Evolutionary conservation across 1,140 invertebrate species (phyloP).

Genomic region (Gonatopus flavifemur): DNA sequence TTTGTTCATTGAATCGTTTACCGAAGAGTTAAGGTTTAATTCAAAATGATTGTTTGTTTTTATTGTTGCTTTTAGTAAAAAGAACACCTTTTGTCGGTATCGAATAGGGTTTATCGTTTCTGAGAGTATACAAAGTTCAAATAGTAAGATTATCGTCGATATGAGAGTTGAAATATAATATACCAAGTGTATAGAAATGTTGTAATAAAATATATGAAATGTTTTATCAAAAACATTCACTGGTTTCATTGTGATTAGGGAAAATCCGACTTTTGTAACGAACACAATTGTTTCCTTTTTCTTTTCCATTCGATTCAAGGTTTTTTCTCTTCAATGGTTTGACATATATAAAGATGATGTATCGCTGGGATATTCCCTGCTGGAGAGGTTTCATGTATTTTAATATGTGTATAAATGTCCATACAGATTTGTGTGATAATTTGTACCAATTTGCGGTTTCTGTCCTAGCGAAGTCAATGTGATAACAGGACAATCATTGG

Average conservation of each 20-base stretch:
- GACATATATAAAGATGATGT: not conserved
- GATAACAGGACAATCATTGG: no score
- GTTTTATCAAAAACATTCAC: conserved; percentile 55
- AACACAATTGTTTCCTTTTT: not conserved
- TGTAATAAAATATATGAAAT: conserved; percentile 59
- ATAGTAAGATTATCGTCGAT: conserved; percentile 24
- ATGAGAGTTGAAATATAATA: conserved; percentile 30
- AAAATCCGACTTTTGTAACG: conserved; percentile 18
- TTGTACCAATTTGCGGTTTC: not conserved
- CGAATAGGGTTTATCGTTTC: not conserved
- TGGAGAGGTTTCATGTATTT: not conserved
- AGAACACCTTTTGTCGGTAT: not conserved
- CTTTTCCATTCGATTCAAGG: not conserved
- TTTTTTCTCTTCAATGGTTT: not conserved
- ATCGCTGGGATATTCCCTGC: not conserved
- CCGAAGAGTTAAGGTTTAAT: conserved; percentile 7
- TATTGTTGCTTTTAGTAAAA: conserved; percentile 7
- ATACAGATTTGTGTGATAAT: no score
- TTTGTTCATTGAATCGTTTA: conserved; percentile 28
- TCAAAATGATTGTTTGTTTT: not conserved
- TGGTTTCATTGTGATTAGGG: conserved; percentile 35
- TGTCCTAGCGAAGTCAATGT: not conserved
- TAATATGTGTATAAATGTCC: no score
- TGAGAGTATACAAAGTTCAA: conserved; percentile 27
- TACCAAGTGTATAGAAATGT: conserved; percentile 54